phyloP scores from a whole-genome alignment of 2,888 invertebrate species.

The Galerucella nymphaeae region DNA sequence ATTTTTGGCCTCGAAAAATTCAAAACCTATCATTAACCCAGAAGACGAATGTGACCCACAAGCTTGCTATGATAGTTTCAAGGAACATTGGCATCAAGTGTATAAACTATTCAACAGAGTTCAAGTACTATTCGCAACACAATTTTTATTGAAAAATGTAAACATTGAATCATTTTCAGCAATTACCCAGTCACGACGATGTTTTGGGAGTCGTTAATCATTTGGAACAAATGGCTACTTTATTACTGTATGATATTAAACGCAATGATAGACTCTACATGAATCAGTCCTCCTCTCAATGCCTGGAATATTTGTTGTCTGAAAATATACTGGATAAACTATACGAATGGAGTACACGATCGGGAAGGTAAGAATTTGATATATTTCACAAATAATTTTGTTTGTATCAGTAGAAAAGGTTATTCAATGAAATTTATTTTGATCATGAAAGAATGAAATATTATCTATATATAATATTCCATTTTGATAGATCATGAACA shows the following conservation, averaged over 20 bases:
- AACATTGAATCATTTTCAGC: slow-evolving; percentile 58
- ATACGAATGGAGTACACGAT: slow-evolving; percentile 85
- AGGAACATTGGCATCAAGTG: slow-evolving; percentile 94
- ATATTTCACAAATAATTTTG: slow-evolving; percentile 14
- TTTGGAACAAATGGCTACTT: slow-evolving; percentile 88
- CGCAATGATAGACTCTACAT: slow-evolving; percentile 68
- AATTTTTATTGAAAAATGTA: slow-evolving; percentile 12
- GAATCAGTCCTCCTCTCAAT: slow-evolving; percentile 68
- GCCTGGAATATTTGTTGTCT: slow-evolving; percentile 82
- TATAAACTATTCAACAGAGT: slow-evolving; percentile 83
- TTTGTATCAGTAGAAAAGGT: background rate
- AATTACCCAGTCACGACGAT: slow-evolving; percentile 81
- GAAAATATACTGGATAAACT: slow-evolving; percentile 89
- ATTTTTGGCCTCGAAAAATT: slow-evolving; percentile 55
- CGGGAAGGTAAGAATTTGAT: slow-evolving; percentile 74
- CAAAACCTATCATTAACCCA: slow-evolving; percentile 50
- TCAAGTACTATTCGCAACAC: slow-evolving; percentile 66
- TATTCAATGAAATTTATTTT: too few relatives aligned
- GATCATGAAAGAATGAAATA: too few relatives aligned
- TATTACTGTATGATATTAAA: slow-evolving; percentile 83
- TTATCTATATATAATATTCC: too few relatives aligned
- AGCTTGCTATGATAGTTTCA: slow-evolving; percentile 92
- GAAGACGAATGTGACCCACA: slow-evolving; percentile 75
- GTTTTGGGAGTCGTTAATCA: slow-evolving; percentile 91
- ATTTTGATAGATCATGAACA: too few relatives aligned